These are phyloP conservation scores for Balaenoptera acutorostrata DNA, from an alignment of 2,113 vertebrate species.

Conservation along the genomic window DNA sequence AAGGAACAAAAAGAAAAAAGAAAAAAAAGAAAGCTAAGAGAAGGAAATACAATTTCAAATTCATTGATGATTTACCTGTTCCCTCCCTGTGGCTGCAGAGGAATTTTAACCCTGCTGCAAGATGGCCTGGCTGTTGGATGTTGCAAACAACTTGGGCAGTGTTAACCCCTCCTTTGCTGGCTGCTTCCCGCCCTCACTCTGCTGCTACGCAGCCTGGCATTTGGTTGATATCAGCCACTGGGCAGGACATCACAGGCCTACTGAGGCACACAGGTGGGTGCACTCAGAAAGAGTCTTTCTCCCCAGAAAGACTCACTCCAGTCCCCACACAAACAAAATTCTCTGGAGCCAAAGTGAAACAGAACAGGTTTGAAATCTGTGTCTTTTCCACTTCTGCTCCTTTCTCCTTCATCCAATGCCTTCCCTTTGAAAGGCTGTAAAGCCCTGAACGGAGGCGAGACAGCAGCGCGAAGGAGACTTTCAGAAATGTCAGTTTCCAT, in stretches of 20 bases:
- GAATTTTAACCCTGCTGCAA: slow-evolving; percentile 58
- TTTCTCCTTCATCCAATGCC: background rate
- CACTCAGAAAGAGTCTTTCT: too few species aligned
- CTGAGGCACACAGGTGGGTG: background rate
- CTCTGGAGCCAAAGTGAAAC: background rate
- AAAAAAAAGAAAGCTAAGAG: slow-evolving; percentile 48
- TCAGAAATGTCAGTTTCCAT: background rate
- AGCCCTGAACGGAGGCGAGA: background rate
- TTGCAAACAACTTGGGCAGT: fast-evolving
- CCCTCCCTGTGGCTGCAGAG: slow-evolving; percentile 36
- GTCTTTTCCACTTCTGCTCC: background rate
- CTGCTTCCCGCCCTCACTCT: fast-evolving
- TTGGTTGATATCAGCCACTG: background rate
- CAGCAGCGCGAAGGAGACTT: background rate
- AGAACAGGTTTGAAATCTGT: background rate
- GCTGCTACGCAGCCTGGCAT: background rate
- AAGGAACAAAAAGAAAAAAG: background rate
- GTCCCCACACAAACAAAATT: background rate
- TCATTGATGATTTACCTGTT: slow-evolving; percentile 71
- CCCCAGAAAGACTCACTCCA: fast-evolving
- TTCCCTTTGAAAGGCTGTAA: background rate
- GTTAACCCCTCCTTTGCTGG: background rate
- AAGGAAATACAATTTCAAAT: slow-evolving; percentile 67
- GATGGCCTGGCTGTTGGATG: background rate
- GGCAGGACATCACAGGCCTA: background rate